These are phyloP conservation scores for Gorsachius goisagi DNA, from an alignment of 2,113 vertebrate species.

Conservation along the genomic window DNA sequence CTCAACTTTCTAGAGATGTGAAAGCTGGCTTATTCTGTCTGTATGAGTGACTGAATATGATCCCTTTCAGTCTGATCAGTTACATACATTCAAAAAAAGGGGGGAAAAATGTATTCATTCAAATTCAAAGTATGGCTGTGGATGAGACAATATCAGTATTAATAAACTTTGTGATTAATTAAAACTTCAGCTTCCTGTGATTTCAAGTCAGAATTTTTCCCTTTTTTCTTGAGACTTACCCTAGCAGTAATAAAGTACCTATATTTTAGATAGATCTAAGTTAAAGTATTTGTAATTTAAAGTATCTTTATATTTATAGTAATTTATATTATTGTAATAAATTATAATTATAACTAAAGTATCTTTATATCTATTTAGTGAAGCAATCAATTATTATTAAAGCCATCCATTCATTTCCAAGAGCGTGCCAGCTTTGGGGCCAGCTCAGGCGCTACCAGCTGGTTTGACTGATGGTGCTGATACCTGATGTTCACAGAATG, in stretches of 20 bases:
- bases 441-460: not conserved
- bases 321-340: too few relatives aligned
- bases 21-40: not conserved
- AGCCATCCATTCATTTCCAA: not conserved
- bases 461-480: not conserved
- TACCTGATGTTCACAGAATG: not conserved
- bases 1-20: not conserved
- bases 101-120: accelerated
- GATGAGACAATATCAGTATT: not conserved
- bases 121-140: not conserved
- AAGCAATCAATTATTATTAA: not conserved
- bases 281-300: not conserved
- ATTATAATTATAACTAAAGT: not conserved
- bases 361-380: not conserved
- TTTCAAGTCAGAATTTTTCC: not conserved
- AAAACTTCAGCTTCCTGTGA: not conserved
- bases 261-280: not conserved
- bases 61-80: not conserved
- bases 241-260: not conserved
- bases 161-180: not conserved
- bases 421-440: not conserved
- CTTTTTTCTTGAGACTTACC: not conserved
- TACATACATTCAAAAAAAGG: not conserved
- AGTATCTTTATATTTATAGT: not conserved
- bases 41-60: not conserved